Evolutionary conservation across 2,888 invertebrate species (phyloP).

Genomic region (Helleia helle): DNA sequence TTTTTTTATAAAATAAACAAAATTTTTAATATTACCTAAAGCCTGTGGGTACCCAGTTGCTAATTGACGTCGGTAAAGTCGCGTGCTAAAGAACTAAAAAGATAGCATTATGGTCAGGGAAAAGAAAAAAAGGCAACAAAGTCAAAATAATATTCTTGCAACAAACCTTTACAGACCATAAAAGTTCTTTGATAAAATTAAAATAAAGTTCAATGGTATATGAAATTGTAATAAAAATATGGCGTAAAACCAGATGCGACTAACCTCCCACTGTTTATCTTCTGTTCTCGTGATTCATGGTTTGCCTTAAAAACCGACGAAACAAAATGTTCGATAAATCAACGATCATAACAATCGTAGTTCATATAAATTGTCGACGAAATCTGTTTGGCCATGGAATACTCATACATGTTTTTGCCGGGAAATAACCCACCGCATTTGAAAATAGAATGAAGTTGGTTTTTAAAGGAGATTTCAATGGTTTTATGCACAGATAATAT

Average conservation of each 20-base stretch:
- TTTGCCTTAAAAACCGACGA: constrained; percentile 35
- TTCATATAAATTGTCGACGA: constrained; percentile 35
- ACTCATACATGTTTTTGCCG: constrained; percentile 6
- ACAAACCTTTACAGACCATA: too few species aligned
- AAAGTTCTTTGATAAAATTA: background rate
- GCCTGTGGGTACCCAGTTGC: too few species aligned
- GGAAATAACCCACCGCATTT: background rate
- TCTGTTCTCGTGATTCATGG: constrained; percentile 48
- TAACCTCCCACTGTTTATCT: constrained; percentile 43
- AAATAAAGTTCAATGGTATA: background rate
- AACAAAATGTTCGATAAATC: constrained; percentile 55
- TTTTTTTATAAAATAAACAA: too few species aligned
- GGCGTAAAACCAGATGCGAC: constrained; percentile 22
- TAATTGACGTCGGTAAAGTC: too few species aligned
- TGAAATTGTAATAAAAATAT: constrained; percentile 9
- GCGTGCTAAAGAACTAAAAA: too few species aligned
- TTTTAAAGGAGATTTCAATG: too few species aligned
- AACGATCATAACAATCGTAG: constrained; percentile 28
- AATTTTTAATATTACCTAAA: too few species aligned
- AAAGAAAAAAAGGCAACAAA: too few species aligned
- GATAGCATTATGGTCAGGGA: too few species aligned
- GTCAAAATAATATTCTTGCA: too few species aligned
- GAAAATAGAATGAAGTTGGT: too few species aligned
- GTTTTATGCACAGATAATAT: too few species aligned
- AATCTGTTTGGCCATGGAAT: constrained; percentile 27